phyloP scores from a whole-genome alignment of 2,797 vertebrate genomes.

The Botia almorhae region DNA sequence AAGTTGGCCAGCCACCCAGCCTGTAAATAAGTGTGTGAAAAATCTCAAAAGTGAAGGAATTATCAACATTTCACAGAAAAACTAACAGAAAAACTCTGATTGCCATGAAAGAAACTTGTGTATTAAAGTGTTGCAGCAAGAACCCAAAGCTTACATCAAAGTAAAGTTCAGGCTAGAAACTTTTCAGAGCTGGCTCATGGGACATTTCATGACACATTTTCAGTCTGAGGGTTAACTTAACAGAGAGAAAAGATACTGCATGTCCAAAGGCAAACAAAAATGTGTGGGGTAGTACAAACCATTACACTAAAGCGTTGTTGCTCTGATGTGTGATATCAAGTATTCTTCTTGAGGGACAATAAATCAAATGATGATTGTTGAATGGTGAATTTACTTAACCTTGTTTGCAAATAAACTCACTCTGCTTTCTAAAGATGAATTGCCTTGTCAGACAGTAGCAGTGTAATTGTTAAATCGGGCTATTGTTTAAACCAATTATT shows the following conservation, averaged over 20 bases:
- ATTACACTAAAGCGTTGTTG: not conserved
- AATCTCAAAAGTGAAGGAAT: not conserved
- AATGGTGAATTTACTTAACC: not conserved
- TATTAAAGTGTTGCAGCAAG: not conserved
- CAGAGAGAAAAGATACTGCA: not conserved
- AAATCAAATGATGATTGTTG: not conserved
- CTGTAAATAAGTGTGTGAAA: not conserved
- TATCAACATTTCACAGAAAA: not conserved
- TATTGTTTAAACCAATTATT: not conserved
- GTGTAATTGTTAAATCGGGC: not conserved
- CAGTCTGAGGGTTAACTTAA: conserved; percentile 12
- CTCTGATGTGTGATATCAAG: not conserved
- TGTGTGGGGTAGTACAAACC: not conserved
- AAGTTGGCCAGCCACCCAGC: not conserved
- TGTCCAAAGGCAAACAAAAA: not conserved
- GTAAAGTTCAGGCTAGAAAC: conserved; percentile 27
- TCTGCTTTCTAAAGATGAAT: conserved; percentile 5
- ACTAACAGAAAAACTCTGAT: not conserved
- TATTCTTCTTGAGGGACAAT: not conserved
- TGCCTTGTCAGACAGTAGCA: not conserved
- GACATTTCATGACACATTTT: conserved; percentile 34
- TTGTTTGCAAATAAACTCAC: conserved; percentile 26
- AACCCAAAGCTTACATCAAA: conserved; percentile 26
- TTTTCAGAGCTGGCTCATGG: conserved; percentile 17
- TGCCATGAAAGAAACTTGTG: not conserved